Conservation (phyloP, 1,140 invertebrate species). For the Pseudomyrmex sp. region DNA sequence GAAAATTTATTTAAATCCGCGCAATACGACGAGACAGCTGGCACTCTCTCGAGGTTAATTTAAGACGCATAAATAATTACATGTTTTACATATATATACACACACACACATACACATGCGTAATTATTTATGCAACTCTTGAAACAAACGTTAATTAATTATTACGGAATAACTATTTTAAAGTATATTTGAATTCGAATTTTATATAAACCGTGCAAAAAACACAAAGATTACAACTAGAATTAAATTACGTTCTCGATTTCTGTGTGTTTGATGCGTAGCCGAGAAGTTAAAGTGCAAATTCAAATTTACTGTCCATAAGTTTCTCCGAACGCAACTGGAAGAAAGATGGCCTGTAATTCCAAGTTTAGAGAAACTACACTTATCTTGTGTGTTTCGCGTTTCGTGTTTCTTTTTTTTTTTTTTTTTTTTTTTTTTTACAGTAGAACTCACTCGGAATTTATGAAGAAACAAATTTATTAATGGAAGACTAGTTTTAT, state of each 20-base stretch:
- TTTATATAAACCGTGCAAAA: constrained; percentile 18
- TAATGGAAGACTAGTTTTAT: constrained; percentile 25
- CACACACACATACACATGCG: too few species aligned
- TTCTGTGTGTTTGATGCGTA: constrained; percentile 45
- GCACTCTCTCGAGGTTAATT: too few species aligned
- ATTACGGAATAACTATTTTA: constrained; percentile 39
- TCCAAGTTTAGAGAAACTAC: constrained; percentile 57
- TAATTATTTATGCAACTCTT: too few species aligned
- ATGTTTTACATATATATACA: neutral
- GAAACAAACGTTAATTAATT: neutral
- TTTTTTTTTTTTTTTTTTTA: constrained; percentile 7
- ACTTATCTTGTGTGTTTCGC: neutral
- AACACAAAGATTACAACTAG: constrained; percentile 43
- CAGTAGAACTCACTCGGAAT: constrained; percentile 14
- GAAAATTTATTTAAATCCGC: constrained; percentile 32
- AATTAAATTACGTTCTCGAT: constrained; percentile 58
- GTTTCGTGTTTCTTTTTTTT: neutral
- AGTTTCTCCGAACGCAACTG: constrained; percentile 44
- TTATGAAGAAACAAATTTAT: constrained; percentile 23
- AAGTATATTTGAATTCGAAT: constrained; percentile 28
- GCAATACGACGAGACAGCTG: neutral
- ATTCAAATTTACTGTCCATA: constrained; percentile 59
- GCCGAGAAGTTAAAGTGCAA: constrained; percentile 54
- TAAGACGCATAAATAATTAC: too few species aligned
- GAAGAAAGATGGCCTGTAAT: constrained; percentile 56